Evolutionary conservation across 2,888 invertebrate species (phyloP).

Genomic region (Escarpia spicata): DNA sequence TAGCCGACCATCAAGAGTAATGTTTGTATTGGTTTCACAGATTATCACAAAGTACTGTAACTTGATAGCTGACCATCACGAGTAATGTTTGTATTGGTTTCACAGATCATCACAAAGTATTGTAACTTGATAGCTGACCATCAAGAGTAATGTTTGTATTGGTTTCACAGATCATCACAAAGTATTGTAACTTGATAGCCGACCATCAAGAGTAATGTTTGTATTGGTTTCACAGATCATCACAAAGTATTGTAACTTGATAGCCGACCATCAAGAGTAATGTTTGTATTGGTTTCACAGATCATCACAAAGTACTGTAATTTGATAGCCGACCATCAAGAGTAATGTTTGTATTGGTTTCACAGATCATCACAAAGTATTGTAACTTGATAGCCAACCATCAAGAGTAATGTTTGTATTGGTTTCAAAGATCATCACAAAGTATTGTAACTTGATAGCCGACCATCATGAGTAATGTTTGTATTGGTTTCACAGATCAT

Average conservation of each 20-base stretch:
- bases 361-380: conserved; percentile 56
- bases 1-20: conserved; percentile 47
- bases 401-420: background rate
- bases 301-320: conserved; percentile 55
- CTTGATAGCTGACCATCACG: conserved; percentile 50
- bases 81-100: conserved; percentile 14
- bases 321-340: conserved; percentile 50
- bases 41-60: conserved; percentile 55
- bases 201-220: conserved; percentile 34
- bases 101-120: conserved; percentile 56
- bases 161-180: conserved; percentile 50
- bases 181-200: conserved; percentile 57
- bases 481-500: conserved; percentile 46
- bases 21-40: conserved; percentile 41
- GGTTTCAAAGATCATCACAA: conserved; percentile 50
- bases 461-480: conserved; percentile 34
- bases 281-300: conserved; percentile 41
- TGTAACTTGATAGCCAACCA: conserved; percentile 53
- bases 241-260: conserved; percentile 54
- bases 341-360: conserved; percentile 14
- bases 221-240: conserved; percentile 46
- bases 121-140: conserved; percentile 53
- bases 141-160: background rate
- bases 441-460: conserved; percentile 57
- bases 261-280: conserved; percentile 47